Base-by-base conservation (phyloP, 2,113 vertebrate genomes). In the Falcunculus frontatus region DNA sequence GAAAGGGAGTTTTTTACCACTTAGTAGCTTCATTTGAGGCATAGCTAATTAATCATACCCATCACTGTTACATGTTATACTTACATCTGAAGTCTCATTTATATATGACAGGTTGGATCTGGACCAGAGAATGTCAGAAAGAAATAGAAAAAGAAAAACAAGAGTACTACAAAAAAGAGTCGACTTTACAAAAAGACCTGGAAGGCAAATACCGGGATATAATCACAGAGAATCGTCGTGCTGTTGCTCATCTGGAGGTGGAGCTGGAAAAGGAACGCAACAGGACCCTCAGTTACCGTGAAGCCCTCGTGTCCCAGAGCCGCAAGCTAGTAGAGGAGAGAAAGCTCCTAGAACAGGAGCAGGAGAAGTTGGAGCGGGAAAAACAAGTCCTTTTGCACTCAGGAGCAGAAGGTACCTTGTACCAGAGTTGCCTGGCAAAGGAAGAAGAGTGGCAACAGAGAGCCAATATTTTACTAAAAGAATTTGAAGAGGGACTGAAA, bases 201-300 rank as follows among this genome's bases (percentile, higher is more conserved):
- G 99, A 99, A 94, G 95, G 97, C 72, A 98, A 97, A 65, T 99
- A 99, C 91, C 96, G 97, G 17, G 98, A 99, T n/a, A 97, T 97
- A 19, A 98, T 99, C 92, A 98, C 97, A 6, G 99, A 99, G 95
- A 98, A 98, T 29, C 98, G 98, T 10, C 98, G 98, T 8, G 94
- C 98, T 0, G 97, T 98, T 3, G 99, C 99, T 69, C 97, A 97
- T 13, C 95, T 99, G 83, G 99, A 99, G 96, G 78, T 99, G 87
- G 98, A 99, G 94, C 98, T 99, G 84, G 99, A 99, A 94, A 99
- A 99, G 97, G 99, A 99, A 37, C 98, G 96, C 47, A 99, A 98
- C 77, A 98, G 98, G 74, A 99, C 99, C 13, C 92, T 98, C 59
- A 99, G 99, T 57, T 99, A 99, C 93, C 98, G 98, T 26, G 97